Evolutionary conservation across 2,888 invertebrate genomes (phyloP), one percentile per base, ranked within the genome.

Genomic region (Microctonus hyperodae): DNA sequence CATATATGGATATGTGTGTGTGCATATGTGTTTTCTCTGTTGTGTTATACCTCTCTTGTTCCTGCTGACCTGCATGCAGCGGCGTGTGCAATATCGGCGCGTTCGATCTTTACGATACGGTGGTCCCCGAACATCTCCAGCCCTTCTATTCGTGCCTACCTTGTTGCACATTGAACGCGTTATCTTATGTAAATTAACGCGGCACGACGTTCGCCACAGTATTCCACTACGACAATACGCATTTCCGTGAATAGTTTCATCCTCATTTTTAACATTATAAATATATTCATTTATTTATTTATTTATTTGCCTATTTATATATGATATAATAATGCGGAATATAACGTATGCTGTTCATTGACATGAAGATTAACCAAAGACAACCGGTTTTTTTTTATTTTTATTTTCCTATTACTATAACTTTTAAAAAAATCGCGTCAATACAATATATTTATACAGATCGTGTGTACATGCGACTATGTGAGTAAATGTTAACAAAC

Each of bases 101-200:
- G 37, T 69, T 67, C 60, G 65, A 68, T 70, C 68, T 65, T 65
- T 65, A 65, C 70, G 70, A 68, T 68, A 65, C 56, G 56, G 55
- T 65, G 65, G 55, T 69, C 67, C 64, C 57, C 67, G 58, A 53
- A 64, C 61, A 40, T 65, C 66, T 62, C 11, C 23, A 62, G 55
- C 58, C 65, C 58, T 55, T 37, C n/a, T n/a, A n/a, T n/a, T n/a
- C 28, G 37, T 33, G 55, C 28, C 20, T 61, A 60, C 55, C 60
- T 65, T 60, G 60, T 60, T 65, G 55, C 60, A 65, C 64, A 64
- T 64, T 33, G 37, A 56, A 25, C 51, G 64, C 31, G 65, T 65
- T 65, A 65, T 65, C 65, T 65, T 65, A 65, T 65, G 65, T 55
- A 61, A 65, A 65, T 65, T 65, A 65, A 65, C 65, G 65, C 51